phyloP scores from a whole-genome alignment of 2,797 vertebrate species.

The Cephalopachus bancanus region DNA sequence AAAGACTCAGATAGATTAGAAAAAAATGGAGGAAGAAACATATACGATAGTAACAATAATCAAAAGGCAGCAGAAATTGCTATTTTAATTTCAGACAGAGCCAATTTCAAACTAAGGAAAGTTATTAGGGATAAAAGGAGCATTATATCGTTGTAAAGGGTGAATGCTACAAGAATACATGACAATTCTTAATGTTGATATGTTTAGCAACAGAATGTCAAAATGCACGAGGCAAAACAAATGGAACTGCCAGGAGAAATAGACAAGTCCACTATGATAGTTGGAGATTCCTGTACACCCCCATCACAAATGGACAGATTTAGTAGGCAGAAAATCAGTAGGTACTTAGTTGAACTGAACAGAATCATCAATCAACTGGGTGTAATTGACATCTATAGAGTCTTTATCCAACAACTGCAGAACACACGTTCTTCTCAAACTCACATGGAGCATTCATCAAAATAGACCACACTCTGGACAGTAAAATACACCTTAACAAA shows the following conservation, averaged over 20 bases:
- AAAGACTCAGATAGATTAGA: neutral
- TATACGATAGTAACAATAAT: neutral
- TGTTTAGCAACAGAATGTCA: neutral
- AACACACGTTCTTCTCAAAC: neutral
- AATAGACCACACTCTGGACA: neutral
- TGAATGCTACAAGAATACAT: neutral
- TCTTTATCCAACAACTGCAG: neutral
- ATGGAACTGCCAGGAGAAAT: neutral
- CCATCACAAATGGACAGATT: neutral
- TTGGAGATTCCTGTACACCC: neutral
- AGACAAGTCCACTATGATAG: neutral
- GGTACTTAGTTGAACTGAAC: neutral
- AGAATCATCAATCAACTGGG: neutral
- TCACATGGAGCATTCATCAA: neutral
- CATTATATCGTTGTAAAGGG: neutral
- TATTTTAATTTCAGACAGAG: neutral
- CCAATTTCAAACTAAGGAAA: neutral
- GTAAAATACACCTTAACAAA: neutral
- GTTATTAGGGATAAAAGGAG: neutral
- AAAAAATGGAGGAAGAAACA: neutral
- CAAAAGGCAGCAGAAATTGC: neutral
- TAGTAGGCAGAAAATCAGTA: neutral
- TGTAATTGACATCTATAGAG: neutral
- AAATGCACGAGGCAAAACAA: neutral
- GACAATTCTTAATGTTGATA: neutral